Base-by-base conservation (phyloP, 2,113 vertebrate species). In the Tringa solitaria region DNA sequence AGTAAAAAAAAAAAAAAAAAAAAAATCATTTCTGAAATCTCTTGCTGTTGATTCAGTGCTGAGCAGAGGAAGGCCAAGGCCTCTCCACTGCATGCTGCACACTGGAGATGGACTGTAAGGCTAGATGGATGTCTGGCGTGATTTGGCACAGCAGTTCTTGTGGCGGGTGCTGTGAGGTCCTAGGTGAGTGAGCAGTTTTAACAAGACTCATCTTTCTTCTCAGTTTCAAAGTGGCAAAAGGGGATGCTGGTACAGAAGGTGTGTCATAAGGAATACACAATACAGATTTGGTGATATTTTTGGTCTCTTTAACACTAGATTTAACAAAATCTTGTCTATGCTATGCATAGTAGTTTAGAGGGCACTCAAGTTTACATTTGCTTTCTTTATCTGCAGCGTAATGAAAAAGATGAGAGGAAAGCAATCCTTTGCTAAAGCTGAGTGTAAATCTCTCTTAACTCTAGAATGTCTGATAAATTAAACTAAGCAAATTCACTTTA, bases 301-400 rank as follows among this genome's bases (percentile, higher is more conserved):
- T 67, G 8, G 12, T 61, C 35, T 72, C 33, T 53, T 51, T 87
- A 89, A 73, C 83, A 59, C 61, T 41, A 63, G 26, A 54, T 72
- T 87, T 30, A 9, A 41, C 87, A 95, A 82, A 73, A 60, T 64
- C 39, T 75, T 75, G 26, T 54, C 57, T 78, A 0, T 68, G 28
- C 41, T 90, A 32, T 51, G 27, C 67, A 30, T 27, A 64, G 35
- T 67, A 79, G 51, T 92, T 85, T 64, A 68, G 75, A 94, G 43
- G 46, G 23, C 39, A 14, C 28, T 90, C 30, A n/a, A 10, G 19
- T 27, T 90, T 80, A 57, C 2, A 48, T 89, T 89, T 96, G 35
- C 85, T 83, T 95, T 81, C 60, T 96, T 81, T 84, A 53, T 85
- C 74, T 92, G 77, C 72, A 82, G 39, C 59, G 20, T 87, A 65